A percentile compares a stretch with the other conserved stretches of the same genome.
phyloP scores from a whole-genome alignment of 2,797 vertebrate species.

The Dicrostonyx torquatus region DNA sequence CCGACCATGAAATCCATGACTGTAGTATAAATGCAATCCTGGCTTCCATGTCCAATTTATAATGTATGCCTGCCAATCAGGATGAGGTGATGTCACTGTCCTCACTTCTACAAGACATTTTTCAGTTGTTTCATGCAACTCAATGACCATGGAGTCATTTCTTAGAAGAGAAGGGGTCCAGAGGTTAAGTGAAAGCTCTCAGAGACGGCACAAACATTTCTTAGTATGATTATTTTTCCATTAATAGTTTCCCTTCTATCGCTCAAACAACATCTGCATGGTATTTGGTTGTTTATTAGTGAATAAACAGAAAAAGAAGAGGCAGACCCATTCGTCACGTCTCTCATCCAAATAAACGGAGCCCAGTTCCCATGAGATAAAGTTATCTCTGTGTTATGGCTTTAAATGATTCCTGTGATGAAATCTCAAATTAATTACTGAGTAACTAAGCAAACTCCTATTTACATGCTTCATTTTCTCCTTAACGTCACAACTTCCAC shows the following conservation, averaged over 20 bases:
- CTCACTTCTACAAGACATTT: background rate
- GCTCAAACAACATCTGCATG: background rate
- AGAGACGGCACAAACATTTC: background rate
- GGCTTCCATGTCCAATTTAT: background rate
- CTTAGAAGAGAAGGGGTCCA: background rate
- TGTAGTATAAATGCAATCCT: background rate
- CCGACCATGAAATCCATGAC: background rate
- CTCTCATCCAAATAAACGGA: constrained; percentile 64
- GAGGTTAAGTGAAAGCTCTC: constrained; percentile 46
- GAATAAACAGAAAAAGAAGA: constrained; percentile 19
- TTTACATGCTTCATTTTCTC: constrained; percentile 57
- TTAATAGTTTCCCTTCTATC: constrained; percentile 20
- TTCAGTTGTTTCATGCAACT: background rate
- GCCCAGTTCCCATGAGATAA: constrained; percentile 58
- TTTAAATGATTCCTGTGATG: constrained; percentile 67
- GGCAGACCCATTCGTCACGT: constrained; percentile 41
- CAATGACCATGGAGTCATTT: background rate
- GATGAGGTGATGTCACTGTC: background rate
- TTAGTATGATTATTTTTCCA: constrained; percentile 22
- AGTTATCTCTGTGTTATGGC: constrained; percentile 57
- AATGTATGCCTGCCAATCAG: background rate
- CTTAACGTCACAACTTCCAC: constrained; percentile 65
- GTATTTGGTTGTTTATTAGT: background rate
- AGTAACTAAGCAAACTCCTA: constrained; percentile 76
- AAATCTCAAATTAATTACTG: constrained; percentile 79